Base-by-base conservation (phyloP, 2,797 vertebrate species). In the Notoglanidium macrostoma region DNA sequence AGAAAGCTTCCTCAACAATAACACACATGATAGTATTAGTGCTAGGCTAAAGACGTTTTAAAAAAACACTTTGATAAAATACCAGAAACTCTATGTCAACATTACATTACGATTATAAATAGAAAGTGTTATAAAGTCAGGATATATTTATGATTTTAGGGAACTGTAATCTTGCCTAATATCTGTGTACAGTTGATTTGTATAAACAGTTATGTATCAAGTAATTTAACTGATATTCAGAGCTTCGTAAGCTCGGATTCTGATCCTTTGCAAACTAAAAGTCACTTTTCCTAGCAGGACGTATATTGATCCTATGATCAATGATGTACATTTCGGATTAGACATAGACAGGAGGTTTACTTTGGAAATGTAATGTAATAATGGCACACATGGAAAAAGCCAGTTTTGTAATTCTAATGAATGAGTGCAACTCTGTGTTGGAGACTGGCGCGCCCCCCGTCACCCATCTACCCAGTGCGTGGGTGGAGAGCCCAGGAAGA, bases 401-500 rank as follows among this genome's bases (percentile, higher is more conserved):
- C 12, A 54, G 55, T 57, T 40, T 51, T 32, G 49, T 46, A 46
- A 88, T 83, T 83, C 17, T 83, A 88, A 86, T 83, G 80, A 88
- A 83, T n/a, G 80, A 78, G 72, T 86, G 40, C 40, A 83, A 78
- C 84, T 83, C 70, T 59, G 80, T 88, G 86, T 84, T 80, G 74
- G 63, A 87, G 83, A 82, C 85, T 79, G 78, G 87, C 63, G 89
- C 84, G 46, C 49, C 89, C 88, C 92, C 87, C 83, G 3, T 88
- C 89, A 87, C 88, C 67, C 81, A 90, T 88, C 72, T 80, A 82
- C 86, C 85, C 87, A 32, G 29, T 84, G 93, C 70, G 95, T 95
- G 94, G 95, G 94, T 74, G 93, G 93, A 93, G 67, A 90, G 92
- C 87, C 90, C 88, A 89, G 87, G 92, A 93, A 94, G 95, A 95